Conservation (phyloP, 2,797 vertebrate species). For the Liasis olivaceus region DNA sequence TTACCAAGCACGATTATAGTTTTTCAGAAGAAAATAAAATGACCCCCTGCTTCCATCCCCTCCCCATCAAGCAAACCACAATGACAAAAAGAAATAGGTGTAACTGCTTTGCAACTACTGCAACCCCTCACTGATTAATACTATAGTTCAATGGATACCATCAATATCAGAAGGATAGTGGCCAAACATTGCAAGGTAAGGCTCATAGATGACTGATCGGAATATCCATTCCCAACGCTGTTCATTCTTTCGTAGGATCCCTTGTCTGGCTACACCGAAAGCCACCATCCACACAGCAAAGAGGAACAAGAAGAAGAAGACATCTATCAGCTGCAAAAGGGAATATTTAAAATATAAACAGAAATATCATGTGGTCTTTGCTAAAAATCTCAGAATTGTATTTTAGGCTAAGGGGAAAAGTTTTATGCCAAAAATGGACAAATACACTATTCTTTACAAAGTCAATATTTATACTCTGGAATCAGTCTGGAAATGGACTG, state of each 20-base stretch:
- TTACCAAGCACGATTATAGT: not conserved
- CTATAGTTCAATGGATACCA: constrained; percentile 53
- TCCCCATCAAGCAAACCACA: not conserved
- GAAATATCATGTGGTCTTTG: not conserved
- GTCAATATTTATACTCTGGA: not conserved
- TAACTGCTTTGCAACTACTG: not conserved
- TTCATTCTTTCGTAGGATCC: constrained; percentile 79
- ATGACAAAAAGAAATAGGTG: too few relatives aligned
- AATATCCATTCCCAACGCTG: constrained; percentile 82
- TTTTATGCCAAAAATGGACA: not conserved
- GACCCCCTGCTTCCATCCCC: not conserved
- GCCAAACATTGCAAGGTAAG: constrained; percentile 82
- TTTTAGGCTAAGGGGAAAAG: too few relatives aligned
- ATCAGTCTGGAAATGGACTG: not conserved
- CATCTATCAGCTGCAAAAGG: constrained; percentile 74
- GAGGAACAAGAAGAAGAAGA: constrained; percentile 84
- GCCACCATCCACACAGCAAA: constrained; percentile 83
- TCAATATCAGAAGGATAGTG: constrained; percentile 81
- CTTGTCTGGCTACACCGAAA: constrained; percentile 80
- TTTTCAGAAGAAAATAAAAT: not conserved
- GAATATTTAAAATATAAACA: not conserved
- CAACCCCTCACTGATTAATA: not conserved
- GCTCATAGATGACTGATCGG: constrained; percentile 80
- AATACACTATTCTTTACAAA: not conserved
- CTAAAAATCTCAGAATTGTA: not conserved